Evolutionary conservation across 2,113 vertebrate genomes (phyloP).

Genomic region (Gadus macrocephalus): DNA sequence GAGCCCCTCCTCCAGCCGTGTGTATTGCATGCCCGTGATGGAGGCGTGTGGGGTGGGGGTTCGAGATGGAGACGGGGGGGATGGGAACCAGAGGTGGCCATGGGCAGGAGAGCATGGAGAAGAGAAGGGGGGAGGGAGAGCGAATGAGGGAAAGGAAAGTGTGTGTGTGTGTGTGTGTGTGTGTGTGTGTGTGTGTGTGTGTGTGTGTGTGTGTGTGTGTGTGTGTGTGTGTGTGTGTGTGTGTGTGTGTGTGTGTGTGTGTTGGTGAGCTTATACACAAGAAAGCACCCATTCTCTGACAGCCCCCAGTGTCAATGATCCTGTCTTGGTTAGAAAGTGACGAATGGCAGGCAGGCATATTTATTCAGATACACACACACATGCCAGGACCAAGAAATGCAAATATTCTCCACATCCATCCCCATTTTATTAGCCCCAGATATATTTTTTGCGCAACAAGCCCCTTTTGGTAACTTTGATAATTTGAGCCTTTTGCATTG

Average conservation of each 20-base stretch:
- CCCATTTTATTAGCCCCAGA: no score
- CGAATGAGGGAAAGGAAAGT: no score
- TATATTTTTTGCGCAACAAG: no score
- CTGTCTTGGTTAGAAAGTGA: constrained; percentile 23
- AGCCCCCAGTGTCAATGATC: constrained; percentile 9
- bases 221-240: no score
- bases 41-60: not conserved
- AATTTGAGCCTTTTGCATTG: no score
- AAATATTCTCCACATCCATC: constrained; percentile 17
- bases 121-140: not conserved
- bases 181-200: no score
- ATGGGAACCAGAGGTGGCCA: not conserved
- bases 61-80: not conserved
- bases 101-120: not conserved
- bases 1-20: not conserved
- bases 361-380: constrained; percentile 45
- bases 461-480: no score
- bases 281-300: not conserved
- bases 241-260: not conserved
- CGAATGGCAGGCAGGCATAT: constrained; percentile 2
- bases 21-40: not conserved
- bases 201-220: no score
- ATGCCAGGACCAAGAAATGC: constrained; percentile 13
- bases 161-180: no score
- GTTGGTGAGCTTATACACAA: not conserved